Conservation (phyloP, 2,113 vertebrate species). For the Vidua macroura region DNA sequence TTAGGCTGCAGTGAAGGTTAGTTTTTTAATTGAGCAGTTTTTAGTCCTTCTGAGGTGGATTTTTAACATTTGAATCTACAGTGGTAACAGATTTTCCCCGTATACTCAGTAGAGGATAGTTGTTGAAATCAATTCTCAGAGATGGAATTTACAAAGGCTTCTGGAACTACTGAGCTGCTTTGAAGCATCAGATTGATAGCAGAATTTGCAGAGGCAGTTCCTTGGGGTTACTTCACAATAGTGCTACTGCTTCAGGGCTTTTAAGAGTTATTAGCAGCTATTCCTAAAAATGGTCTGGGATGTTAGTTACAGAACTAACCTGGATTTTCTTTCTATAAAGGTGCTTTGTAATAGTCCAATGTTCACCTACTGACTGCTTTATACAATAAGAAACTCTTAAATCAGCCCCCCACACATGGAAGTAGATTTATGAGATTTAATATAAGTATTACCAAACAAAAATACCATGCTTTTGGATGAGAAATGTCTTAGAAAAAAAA, state of each 20-base stretch:
- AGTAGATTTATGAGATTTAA: not conserved
- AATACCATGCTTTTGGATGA: slow-evolving; percentile 11
- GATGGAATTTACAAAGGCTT: slow-evolving; percentile 43
- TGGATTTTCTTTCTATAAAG: not conserved
- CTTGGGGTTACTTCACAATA: slow-evolving; percentile 20
- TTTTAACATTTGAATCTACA: not conserved
- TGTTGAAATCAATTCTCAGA: slow-evolving; percentile 41
- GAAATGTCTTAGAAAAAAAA: slow-evolving; percentile 12
- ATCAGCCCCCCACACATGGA: not conserved
- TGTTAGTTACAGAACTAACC: not conserved
- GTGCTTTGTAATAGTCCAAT: not conserved
- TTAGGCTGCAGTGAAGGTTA: not conserved
- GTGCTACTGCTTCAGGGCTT: slow-evolving; percentile 27
- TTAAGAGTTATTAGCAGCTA: slow-evolving; percentile 25
- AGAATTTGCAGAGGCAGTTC: slow-evolving; percentile 20
- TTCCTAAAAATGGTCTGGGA: slow-evolving; percentile 12
- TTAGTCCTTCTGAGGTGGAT: not conserved
- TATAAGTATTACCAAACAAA: not conserved
- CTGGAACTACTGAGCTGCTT: not conserved
- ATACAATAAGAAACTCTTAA: not conserved
- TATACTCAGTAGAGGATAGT: not conserved
- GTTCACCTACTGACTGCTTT: not conserved
- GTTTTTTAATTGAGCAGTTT: slow-evolving; percentile 14
- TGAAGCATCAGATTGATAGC: slow-evolving; percentile 23
- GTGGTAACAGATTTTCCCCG: not conserved